Evolutionary conservation across 2,888 invertebrate genomes (phyloP), one percentile per base, ranked within the genome.

Genomic region (Ichneumoninae sp.): DNA sequence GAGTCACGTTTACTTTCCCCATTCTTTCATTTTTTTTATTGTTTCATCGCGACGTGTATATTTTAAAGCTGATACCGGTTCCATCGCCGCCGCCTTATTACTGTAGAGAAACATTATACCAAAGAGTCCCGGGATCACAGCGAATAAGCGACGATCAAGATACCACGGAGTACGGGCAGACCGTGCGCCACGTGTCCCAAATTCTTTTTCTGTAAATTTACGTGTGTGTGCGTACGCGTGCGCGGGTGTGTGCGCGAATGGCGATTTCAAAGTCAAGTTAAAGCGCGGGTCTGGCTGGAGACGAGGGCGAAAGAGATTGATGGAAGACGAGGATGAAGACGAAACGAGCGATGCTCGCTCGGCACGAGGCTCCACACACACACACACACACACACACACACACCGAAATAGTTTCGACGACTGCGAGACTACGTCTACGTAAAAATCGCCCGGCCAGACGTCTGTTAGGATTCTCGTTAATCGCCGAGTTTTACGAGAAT

Each of bases 391-490:
- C 13, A 52, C 60, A 85, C 83, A 74, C 40, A 8, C 40, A 30
- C 52, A 70, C 79, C 80, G 82, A 82, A 85, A 85, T 82, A 82
- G 82, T 82, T 85, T 80, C 68, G 72, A 44, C 84, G 52, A 71
- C 57, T 62, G 16, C 33, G 62, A 62, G 75, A 75, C 75, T 66
- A 69, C 80, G 78, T 76, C 66, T 66, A 50, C 47, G 85, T 80
- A 86, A 86, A 86, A 86, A 85, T 87, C 86, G 85, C 57, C 84
- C 84, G 83, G 57, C 78, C 22, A 66, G 40, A 50, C 65, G 70
- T 72, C 81, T 65, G 72, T 77, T 82, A 76, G 82, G 79, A 79
- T 82, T 70, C 82, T 85, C 79, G 80, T 82, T 76, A 82, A 84
- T 76, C 60, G 66, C 66, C n/a, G 57, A 62, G 54, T 78, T 80